A percentile compares a stretch with the other conserved stretches of the same genome.
phyloP scores from a whole-genome alignment of 2,797 vertebrate species.

The Octomys mimax region DNA sequence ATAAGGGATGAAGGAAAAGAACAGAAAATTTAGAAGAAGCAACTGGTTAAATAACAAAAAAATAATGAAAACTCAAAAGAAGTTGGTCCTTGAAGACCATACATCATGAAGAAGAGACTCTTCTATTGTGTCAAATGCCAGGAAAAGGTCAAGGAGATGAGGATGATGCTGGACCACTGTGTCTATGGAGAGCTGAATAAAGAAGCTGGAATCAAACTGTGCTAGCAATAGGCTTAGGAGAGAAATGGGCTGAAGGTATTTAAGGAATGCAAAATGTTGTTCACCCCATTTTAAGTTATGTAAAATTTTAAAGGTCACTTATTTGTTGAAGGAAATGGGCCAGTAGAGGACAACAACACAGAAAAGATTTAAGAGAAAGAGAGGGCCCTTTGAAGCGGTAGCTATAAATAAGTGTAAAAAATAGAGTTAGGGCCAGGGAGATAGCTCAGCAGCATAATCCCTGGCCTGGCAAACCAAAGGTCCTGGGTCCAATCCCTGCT shows the following conservation, averaged over 20 bases:
- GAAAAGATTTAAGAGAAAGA: background rate
- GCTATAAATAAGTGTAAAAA: background rate
- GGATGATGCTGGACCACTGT: background rate
- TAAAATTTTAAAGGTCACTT: background rate
- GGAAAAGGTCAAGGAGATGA: background rate
- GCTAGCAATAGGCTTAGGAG: background rate
- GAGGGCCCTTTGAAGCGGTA: background rate
- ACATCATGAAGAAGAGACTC: background rate
- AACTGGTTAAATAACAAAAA: background rate
- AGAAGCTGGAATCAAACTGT: background rate
- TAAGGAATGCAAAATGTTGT: background rate
- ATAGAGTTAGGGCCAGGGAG: background rate
- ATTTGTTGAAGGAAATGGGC: background rate
- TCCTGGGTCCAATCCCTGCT: too few species aligned
- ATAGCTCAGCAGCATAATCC: too few species aligned
- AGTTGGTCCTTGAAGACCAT: background rate
- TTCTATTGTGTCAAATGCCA: background rate
- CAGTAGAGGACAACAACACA: background rate
- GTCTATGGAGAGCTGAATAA: background rate
- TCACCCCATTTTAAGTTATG: background rate
- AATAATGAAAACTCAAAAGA: background rate
- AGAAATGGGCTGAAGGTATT: background rate
- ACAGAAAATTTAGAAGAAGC: background rate
- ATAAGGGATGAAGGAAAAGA: background rate
- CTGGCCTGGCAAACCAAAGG: too few species aligned